Evolutionary conservation across 2,797 vertebrate genomes (phyloP).

Genomic region (Leptoclinus maculatus): DNA sequence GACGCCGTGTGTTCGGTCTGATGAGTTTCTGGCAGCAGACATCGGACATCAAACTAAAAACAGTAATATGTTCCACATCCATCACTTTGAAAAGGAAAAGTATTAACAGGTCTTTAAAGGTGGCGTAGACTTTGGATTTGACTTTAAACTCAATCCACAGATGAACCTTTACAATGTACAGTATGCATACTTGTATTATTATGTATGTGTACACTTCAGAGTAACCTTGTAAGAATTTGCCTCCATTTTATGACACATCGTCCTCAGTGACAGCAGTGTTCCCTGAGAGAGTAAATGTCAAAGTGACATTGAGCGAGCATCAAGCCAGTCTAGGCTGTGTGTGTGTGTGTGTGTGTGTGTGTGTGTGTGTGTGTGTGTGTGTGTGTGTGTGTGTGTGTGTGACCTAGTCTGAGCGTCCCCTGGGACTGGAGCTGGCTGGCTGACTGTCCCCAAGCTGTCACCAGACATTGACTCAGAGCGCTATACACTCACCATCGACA

Average conservation of each 20-base stretch:
- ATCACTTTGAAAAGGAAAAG: slow-evolving; percentile 31
- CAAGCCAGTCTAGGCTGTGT: slow-evolving; percentile 44
- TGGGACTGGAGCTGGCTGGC: slow-evolving; percentile 70
- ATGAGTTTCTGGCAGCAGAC: slow-evolving; percentile 28
- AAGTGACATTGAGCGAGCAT: slow-evolving; percentile 78
- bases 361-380: slow-evolving; percentile 45
- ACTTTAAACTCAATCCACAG: neutral
- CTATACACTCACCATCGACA: slow-evolving; percentile 62
- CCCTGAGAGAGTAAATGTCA: slow-evolving; percentile 77
- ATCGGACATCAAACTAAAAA: slow-evolving; percentile 14
- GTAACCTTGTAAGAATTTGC: slow-evolving; percentile 44
- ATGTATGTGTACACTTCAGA: neutral
- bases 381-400: slow-evolving; percentile 40
- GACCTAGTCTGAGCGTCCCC: slow-evolving; percentile 53
- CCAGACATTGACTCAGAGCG: slow-evolving; percentile 74
- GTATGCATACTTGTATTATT: neutral
- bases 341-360: slow-evolving; percentile 44
- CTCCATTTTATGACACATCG: slow-evolving; percentile 61
- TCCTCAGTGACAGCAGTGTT: slow-evolving; percentile 66
- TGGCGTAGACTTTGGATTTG: neutral
- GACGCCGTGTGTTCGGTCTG: slow-evolving; percentile 8
- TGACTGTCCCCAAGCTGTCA: slow-evolving; percentile 78
- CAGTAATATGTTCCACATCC: slow-evolving; percentile 36
- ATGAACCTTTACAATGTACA: neutral
- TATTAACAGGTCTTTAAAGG: slow-evolving; percentile 12